A percentile compares a stretch with the other conserved stretches of the same genome.
Conservation (phyloP, 2,888 invertebrate genomes). For the Caenorhabditis sp. region DNA sequence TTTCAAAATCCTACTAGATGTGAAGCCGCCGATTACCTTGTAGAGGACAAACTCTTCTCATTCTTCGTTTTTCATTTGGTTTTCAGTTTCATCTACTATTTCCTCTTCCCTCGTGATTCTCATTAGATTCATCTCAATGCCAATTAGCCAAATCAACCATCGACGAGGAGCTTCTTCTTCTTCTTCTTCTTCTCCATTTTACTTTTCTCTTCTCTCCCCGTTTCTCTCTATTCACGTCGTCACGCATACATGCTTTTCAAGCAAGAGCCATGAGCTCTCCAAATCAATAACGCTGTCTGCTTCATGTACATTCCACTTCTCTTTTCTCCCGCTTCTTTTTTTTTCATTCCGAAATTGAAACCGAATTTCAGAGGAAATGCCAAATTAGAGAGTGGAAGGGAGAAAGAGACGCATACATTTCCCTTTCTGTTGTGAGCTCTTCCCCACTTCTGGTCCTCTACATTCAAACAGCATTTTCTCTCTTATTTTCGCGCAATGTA, state of each 20-base stretch:
- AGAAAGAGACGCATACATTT: slow-evolving; percentile 17
- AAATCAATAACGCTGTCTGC: slow-evolving; percentile 49
- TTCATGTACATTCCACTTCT: slow-evolving; percentile 22
- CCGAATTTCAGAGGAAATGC: slow-evolving; percentile 37
- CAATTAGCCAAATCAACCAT: slow-evolving; percentile 55
- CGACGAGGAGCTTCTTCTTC: slow-evolving; percentile 30
- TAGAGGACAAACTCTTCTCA: no score
- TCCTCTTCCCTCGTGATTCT: not conserved
- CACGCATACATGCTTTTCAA: slow-evolving; percentile 56
- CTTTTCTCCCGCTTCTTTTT: slow-evolving; percentile 11
- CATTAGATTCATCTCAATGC: slow-evolving; percentile 24
- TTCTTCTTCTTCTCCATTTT: not conserved
- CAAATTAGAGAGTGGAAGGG: not conserved
- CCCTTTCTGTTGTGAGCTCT: slow-evolving; percentile 28
- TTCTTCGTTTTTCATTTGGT: no score
- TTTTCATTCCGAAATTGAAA: slow-evolving; percentile 26
- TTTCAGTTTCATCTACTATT: not conserved
- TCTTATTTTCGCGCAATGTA: not conserved
- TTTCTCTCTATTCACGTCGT: slow-evolving; percentile 44
- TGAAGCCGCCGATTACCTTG: no score
- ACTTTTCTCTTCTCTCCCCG: not conserved
- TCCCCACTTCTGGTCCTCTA: slow-evolving; percentile 13
- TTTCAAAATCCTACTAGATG: no score
- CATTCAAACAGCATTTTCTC: not conserved
- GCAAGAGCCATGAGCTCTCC: slow-evolving; percentile 58